Conservation (phyloP, 2,888 invertebrate genomes). For the Ariolimax columbianus region DNA sequence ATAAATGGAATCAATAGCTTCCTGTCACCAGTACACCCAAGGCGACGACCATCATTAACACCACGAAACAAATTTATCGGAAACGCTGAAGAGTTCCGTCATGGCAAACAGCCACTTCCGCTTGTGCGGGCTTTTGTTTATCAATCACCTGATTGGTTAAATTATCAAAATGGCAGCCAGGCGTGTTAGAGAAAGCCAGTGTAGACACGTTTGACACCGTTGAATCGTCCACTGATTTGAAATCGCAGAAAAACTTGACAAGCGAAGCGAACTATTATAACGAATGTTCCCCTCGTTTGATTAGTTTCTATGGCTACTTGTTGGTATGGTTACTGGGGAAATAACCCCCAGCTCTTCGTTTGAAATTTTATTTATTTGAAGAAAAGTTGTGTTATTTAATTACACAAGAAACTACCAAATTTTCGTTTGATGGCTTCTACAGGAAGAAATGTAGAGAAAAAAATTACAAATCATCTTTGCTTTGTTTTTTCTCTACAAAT, state of each 20-base stretch:
- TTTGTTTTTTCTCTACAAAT: neutral
- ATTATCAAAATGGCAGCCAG: constrained; percentile 50
- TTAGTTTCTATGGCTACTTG: constrained; percentile 29
- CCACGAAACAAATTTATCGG: constrained; percentile 39
- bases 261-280: constrained; percentile 45
- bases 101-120: constrained; percentile 49
- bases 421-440: constrained; percentile 1
- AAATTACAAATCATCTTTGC: neutral
- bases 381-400: constrained; percentile 15
- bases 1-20: constrained; percentile 10
- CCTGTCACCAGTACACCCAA: neutral
- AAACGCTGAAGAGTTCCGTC: constrained; percentile 33
- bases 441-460: neutral
- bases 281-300: constrained; percentile 28
- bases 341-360: constrained; percentile 38
- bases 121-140: constrained; percentile 49
- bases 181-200: constrained; percentile 20
- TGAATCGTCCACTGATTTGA: constrained; percentile 25
- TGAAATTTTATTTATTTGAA: constrained; percentile 18
- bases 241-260: constrained; percentile 39
- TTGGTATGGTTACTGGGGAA: constrained; percentile 27
- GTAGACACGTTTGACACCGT: constrained; percentile 43
- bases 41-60: constrained; percentile 30
- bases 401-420: neutral
- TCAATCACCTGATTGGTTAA: constrained; percentile 51